phyloP scores from a whole-genome alignment of 2,113 vertebrate species.

The Rhadina sibilatrix region DNA sequence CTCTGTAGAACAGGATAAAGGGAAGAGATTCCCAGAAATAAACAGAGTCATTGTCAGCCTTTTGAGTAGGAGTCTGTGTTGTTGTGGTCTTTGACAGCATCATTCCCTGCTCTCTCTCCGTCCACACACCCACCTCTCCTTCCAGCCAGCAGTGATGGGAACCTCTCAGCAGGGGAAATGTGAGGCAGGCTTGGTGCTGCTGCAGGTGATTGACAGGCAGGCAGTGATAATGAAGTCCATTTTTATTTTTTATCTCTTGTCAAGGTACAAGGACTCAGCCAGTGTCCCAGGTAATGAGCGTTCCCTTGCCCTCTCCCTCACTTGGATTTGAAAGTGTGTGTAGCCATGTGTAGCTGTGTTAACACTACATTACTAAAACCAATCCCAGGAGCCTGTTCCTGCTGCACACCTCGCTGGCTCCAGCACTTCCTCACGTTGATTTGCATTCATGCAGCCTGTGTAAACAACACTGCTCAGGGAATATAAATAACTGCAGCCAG shows the following conservation, averaged over 20 bases:
- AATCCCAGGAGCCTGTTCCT: slow-evolving; percentile 65
- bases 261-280: slow-evolving; percentile 60
- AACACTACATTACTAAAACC: slow-evolving; percentile 77
- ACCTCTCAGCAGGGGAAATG: background rate
- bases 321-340: slow-evolving; percentile 63
- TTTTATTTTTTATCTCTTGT: slow-evolving; percentile 50
- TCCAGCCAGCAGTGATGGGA: fast-evolving
- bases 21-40: no score
- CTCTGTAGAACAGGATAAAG: no score
- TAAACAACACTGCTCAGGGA: slow-evolving; percentile 74
- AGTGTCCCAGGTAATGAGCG: slow-evolving; percentile 65
- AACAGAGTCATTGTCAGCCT: no score
- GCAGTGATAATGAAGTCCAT: slow-evolving; percentile 52
- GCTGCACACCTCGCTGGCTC: slow-evolving; percentile 70
- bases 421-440: slow-evolving; percentile 63
- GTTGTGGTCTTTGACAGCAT: no score
- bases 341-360: slow-evolving; percentile 77
- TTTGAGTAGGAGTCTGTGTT: no score
- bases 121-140: background rate
- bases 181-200: background rate
- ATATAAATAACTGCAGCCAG: slow-evolving; percentile 73
- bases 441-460: slow-evolving; percentile 76
- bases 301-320: slow-evolving; percentile 18
- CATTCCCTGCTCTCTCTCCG: background rate
- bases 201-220: slow-evolving; percentile 16